Percentiles rank a stretch among this genome's conserved stretches.
Conservation (phyloP, 1,140 invertebrate species). For the Diabrotica virgifera region DNA sequence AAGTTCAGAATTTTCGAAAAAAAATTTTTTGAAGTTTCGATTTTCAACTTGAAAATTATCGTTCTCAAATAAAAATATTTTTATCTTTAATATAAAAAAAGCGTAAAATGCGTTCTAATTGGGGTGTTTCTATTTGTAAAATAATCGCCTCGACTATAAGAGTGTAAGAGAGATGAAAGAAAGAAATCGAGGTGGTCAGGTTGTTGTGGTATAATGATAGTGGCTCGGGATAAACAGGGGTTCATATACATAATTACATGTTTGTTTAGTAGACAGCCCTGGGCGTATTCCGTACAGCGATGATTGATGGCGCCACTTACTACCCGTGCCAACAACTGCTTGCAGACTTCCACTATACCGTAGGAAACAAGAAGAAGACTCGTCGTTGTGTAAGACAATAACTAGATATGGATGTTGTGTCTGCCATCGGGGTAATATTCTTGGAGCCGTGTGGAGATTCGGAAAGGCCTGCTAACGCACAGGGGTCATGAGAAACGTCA, state of each 20-base stretch:
- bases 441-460: no score
- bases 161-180: constrained; percentile 1
- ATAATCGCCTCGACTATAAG: neutral
- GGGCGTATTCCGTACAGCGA: constrained; percentile 45
- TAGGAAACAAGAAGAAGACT: neutral
- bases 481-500: no score
- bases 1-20: no score
- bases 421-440: no score
- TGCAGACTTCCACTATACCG: neutral
- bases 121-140: neutral
- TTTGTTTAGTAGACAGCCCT: constrained; percentile 50
- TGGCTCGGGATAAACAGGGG: constrained; percentile 43
- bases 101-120: no score
- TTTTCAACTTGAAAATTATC: no score
- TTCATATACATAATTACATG: constrained; percentile 51
- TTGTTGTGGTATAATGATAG: constrained; percentile 21
- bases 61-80: no score
- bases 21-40: no score
- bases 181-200: constrained; percentile 17
- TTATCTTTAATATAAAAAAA: no score
- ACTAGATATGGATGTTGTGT: no score
- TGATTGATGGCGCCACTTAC: constrained; percentile 48
- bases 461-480: no score
- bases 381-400: no score
- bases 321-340: constrained; percentile 31